phyloP scores from a whole-genome alignment of 2,888 invertebrate genomes.

The Erebia aethiops region DNA sequence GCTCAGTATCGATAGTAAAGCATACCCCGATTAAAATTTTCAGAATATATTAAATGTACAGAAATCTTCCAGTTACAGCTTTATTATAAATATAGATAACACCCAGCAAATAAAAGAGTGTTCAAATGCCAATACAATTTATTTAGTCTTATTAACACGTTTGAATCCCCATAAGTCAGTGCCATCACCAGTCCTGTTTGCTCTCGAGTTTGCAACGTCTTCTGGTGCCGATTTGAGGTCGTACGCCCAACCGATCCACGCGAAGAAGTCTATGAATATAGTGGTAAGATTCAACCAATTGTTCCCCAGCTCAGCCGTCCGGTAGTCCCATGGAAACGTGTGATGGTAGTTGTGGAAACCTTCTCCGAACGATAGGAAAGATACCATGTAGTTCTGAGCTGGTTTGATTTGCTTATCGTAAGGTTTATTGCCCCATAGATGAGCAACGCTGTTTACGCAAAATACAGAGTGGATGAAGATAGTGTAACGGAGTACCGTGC shows the following conservation, averaged over 20 bases:
- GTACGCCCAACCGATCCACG: not conserved
- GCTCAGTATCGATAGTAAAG: no score
- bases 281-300: conserved; percentile 47
- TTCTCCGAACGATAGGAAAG: conserved; percentile 51
- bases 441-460: not conserved
- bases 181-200: not conserved
- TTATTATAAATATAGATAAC: no score
- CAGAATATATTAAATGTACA: no score
- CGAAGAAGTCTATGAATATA: conserved; percentile 55
- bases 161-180: not conserved
- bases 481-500: conserved; percentile 73
- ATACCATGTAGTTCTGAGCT: conserved; percentile 45
- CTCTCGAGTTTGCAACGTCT: not conserved
- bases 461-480: not conserved
- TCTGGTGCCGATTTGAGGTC: not conserved
- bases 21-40: no score
- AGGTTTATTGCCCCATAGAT: conserved; percentile 9
- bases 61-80: no score
- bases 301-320: conserved; percentile 51
- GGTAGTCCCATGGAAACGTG: conserved; percentile 56
- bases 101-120: not conserved
- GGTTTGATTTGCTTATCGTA: conserved; percentile 34
- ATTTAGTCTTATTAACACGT: not conserved
- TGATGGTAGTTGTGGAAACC: conserved; percentile 62
- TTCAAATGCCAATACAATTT: not conserved